These are phyloP conservation scores for Nettapus auritus DNA, from an alignment of 2,113 vertebrate genomes.

Conservation along the genomic window DNA sequence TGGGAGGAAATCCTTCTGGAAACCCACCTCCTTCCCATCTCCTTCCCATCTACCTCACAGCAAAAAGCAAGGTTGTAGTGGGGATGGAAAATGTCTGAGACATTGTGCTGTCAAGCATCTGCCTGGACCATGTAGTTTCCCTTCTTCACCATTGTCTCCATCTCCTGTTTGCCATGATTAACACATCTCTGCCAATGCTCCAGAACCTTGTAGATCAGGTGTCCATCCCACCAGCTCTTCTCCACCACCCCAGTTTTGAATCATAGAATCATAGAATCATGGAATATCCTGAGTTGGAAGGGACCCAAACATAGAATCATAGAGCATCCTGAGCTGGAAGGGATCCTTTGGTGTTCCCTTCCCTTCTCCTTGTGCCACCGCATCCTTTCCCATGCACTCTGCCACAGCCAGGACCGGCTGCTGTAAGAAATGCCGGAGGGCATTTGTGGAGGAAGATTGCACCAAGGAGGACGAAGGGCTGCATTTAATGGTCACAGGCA, in stretches of 20 bases:
- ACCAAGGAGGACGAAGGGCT: background rate
- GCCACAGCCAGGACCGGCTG: background rate
- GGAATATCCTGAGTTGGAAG: too few relatives aligned
- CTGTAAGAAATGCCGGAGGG: background rate
- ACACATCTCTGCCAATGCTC: background rate
- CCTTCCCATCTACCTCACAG: background rate
- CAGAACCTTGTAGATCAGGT: too few relatives aligned
- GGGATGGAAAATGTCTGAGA: background rate
- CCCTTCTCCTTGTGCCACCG: background rate
- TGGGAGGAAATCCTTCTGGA: background rate
- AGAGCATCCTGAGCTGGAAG: too few relatives aligned
- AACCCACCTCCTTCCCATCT: background rate
- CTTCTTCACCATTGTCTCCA: background rate
- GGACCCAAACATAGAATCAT: too few relatives aligned
- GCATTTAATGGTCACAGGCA: background rate
- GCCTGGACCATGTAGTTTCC: background rate
- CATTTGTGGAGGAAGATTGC: background rate
- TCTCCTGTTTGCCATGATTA: background rate
- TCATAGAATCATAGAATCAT: too few relatives aligned
- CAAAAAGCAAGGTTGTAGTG: rapidly evolving
- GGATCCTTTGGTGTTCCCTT: background rate
- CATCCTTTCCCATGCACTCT: background rate
- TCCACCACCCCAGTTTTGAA: background rate
- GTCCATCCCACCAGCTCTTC: background rate
- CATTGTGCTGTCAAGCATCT: rapidly evolving